A percentile compares a stretch with the other conserved stretches of the same genome.
These are phyloP conservation scores for Lagocephalus sceleratus DNA, from an alignment of 2,797 vertebrate species.

Conservation along the genomic window DNA sequence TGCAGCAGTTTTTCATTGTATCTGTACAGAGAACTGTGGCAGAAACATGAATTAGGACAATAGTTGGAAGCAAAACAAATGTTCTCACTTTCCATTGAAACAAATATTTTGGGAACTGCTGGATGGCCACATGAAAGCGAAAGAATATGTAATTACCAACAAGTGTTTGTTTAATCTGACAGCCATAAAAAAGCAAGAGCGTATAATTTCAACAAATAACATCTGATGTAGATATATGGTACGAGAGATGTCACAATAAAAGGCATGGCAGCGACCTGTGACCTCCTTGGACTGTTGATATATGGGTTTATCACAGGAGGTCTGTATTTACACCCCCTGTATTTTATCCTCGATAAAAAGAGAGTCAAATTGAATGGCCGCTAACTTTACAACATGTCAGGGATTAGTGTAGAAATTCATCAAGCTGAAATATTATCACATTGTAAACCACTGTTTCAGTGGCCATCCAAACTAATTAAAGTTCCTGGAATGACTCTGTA, in stretches of 20 bases:
- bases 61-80: too few relatives aligned
- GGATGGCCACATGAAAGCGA: background rate
- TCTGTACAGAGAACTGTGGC: too few relatives aligned
- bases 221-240: conserved; percentile 6
- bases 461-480: conserved; percentile 1
- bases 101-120: too few relatives aligned
- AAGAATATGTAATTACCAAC: background rate
- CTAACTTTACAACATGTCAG: conserved; percentile 26
- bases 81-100: too few relatives aligned
- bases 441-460: conserved; percentile 9
- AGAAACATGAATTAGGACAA: too few relatives aligned
- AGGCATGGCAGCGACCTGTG: conserved; percentile 6
- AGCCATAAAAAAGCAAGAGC: conserved; percentile 1
- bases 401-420: conserved; percentile 45
- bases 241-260: conserved; percentile 6
- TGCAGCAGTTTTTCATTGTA: too few relatives aligned
- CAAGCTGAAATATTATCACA: conserved; percentile 40
- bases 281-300: conserved; percentile 19
- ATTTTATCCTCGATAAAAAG: conserved; percentile 41
- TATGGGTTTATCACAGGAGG: conserved; percentile 10
- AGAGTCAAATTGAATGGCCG: conserved; percentile 8
- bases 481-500: background rate
- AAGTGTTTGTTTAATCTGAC: background rate
- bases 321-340: conserved; percentile 3
- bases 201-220: background rate